Base-by-base conservation (phyloP, 2,113 vertebrate species). In the Oncorhynchus tshawytscha region DNA sequence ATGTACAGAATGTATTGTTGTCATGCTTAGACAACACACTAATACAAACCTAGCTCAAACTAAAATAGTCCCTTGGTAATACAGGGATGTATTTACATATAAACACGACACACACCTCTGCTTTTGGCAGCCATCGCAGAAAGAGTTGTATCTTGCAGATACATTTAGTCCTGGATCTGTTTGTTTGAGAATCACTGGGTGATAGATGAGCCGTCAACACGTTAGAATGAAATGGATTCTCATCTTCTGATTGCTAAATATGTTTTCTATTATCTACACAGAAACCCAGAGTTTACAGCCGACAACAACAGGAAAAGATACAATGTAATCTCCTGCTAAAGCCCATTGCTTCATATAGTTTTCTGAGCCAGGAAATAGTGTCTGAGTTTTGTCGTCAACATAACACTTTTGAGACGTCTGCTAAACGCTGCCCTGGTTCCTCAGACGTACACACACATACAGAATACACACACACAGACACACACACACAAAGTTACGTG, bases 201-300 rank as follows among this genome's bases (percentile, higher is more conserved):
- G 84, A 92, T 86, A 85, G 83, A 90, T 88, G 27, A 3, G 72
- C 75, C 83, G 80, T 92, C 89, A 90, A 73, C 87, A 85, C 80
- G 31, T 83, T 81, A 70, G 88, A 90, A 92, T 92, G 91, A 90
- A 85, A 87, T 81, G 79, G 84, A 88, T 89, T 89, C 82, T 84
- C 73, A 70, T 83, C 73, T 85, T 45, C 65, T 72, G 80, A 79
- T 90, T 90, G 87, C 88, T 92, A 92, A 91, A 88, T 70, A 86
- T 85, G 83, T 90, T 86, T 90, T 81, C 83, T 80, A 89, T 84
- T 74, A 83, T 76, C 68, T 73, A 72, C 66, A 67, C 76, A 3
- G 69, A 72, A 70, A 79, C 77, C 64, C 70, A 65, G 48, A 27
- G 67, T 83, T 82, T 76, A 57, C 72, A 70, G 62, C 65, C 51